Evolutionary conservation across 2,113 vertebrate genomes (phyloP), one percentile per base, ranked within the genome.

Genomic region (Penelope pileata): DNA sequence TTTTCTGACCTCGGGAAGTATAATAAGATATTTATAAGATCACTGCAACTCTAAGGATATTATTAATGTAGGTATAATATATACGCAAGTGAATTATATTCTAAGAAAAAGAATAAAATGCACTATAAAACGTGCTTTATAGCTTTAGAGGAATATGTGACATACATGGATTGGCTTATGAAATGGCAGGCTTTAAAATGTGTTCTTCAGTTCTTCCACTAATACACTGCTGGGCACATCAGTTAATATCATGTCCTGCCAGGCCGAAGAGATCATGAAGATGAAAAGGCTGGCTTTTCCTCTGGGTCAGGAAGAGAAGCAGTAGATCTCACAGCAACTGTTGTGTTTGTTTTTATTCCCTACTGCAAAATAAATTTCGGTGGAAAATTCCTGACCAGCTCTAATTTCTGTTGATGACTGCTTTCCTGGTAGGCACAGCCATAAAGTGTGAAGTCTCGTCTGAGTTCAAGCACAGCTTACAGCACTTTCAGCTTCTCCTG

Each of bases 31-130:
- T 83, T 93, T 88, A 63, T 86, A 90, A 81, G 76, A 70, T 59
- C 60, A 14, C 68, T 67, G 60, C 43, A 74, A 81, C 15, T 29
- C 8, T 62, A 80, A 83, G 54, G 38, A 15, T 59, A 9, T 70
- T 74, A 70, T 92, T 88, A 75, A 86, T 86, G 64, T 76, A 59
- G 34, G 5, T 9, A 40, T 34, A 15, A 58, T 74, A 26, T 2
- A 38, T 14, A 58, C 8, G 62, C 34, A 64, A 77, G 6, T 76
- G 85, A 95, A 59, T 80, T 74, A 34, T 30, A 50, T 59, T 50
- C 42, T 36, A 91, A 95, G 88, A 96, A 90, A 96, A 42, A 94
- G n/a, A 86, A 86, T 45, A 58, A 90, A 88, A 77, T 73, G 24
- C 40, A 17, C 36, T 14, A 45, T 73, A 59, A 85, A 94, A 13